Evolutionary conservation across 1,140 invertebrate species (phyloP), one percentile per base, ranked within the genome.

Genomic region (Drosophila erecta): DNA sequence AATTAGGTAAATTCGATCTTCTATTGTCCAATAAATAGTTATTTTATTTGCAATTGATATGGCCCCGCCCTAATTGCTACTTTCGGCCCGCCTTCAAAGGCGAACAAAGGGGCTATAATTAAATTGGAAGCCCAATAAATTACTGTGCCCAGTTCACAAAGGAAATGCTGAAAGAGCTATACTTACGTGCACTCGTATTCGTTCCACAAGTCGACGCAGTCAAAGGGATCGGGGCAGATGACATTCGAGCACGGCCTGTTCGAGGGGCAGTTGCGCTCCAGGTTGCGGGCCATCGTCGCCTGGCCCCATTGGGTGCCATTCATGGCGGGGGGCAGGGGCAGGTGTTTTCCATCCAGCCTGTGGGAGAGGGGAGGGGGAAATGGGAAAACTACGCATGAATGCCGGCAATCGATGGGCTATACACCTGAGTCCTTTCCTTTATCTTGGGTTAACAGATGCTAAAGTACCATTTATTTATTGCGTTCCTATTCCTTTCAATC

Each of bases 171-270:
- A 33, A 43, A 24, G 14, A 11, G 37, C 17, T 47, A 22, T 65
- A 93, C 93, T 93, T 93, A 95, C 95, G 94, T 94, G 94, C 95
- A 96, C 81, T 95, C 95, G 76, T 95, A 94, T 71, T 94, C 93
- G 87, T 93, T 94, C 95, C 95, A 96, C 38, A 96, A 91, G 90
- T 95, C 95, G 40, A 94, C 93, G 92, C 95, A 96, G 62, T 94
- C 93, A 92, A 95, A 94, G 50, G 94, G 93, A 60, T 93, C 92
- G 24, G 93, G 93, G 84, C 95, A 95, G 57, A 93, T 93, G 57
- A 94, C 93, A 80, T 93, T 94, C 38, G 93, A 92, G 90, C 95
- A 95, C 47, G 95, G 94, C 75, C 94, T 93, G 79, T 95, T 94
- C 24, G 94, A 95, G 27, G 93, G 92, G 85, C 95, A 96, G 61